These are phyloP conservation scores for Drosophila ananassae DNA, from an alignment of 1,140 invertebrate species.

Conservation along the genomic window DNA sequence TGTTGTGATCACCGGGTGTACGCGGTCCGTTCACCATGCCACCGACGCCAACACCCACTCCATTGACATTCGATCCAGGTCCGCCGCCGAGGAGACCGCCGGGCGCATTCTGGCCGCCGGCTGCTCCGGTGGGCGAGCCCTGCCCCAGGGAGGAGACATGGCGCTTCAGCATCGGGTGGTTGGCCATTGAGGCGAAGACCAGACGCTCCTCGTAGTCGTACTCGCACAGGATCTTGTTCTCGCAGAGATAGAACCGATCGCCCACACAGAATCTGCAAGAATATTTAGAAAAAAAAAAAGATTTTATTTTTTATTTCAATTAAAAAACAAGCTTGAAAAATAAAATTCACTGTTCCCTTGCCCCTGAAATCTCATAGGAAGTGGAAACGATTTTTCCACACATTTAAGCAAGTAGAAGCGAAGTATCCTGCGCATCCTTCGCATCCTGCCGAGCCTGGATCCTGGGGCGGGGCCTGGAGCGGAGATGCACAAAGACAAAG, in stretches of 20 bases:
- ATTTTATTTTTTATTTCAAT: no score
- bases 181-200: slow-evolving; percentile 95
- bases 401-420: slow-evolving; percentile 50
- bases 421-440: slow-evolving; percentile 7
- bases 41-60: slow-evolving; percentile 21
- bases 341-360: no score
- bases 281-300: slow-evolving; percentile 12
- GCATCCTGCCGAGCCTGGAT: background rate
- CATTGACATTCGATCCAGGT: slow-evolving; percentile 39
- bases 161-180: slow-evolving; percentile 95
- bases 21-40: slow-evolving; percentile 69
- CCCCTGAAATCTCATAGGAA: slow-evolving; percentile 28
- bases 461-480: background rate
- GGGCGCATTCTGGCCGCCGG: slow-evolving; percentile 41
- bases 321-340: background rate
- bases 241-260: slow-evolving; percentile 97
- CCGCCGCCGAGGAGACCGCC: slow-evolving; percentile 48
- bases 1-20: slow-evolving; percentile 79
- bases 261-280: slow-evolving; percentile 96
- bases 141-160: slow-evolving; percentile 87
- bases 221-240: slow-evolving; percentile 98
- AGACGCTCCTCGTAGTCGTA: slow-evolving; percentile 97
- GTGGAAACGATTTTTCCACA: slow-evolving; percentile 82
- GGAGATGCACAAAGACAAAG: slow-evolving; percentile 38
- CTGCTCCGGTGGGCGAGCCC: slow-evolving; percentile 67